Evolutionary conservation across 2,113 vertebrate species (phyloP).

Genomic region (Anoplopoma fimbria): DNA sequence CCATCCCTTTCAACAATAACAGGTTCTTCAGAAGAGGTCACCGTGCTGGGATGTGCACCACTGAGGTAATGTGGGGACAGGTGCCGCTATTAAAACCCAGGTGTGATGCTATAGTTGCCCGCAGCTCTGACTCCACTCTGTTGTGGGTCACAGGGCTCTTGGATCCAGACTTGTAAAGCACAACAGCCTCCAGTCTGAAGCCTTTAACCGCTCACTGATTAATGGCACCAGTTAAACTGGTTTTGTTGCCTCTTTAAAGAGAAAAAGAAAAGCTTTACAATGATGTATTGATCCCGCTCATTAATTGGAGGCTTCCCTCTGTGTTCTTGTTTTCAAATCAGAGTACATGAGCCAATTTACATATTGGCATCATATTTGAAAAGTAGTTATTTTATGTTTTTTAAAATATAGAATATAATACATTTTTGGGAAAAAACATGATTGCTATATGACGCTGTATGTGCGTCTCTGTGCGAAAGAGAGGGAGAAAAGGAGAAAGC

Average conservation of each 20-base stretch:
- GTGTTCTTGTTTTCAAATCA: conserved; percentile 1
- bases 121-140: conserved; percentile 9
- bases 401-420: not conserved
- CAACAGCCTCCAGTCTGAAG: conserved; percentile 9
- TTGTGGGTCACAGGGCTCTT: conserved; percentile 15
- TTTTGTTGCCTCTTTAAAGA: conserved; percentile 30
- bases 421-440: not conserved
- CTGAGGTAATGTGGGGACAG: conserved; percentile 22
- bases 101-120: conserved; percentile 42
- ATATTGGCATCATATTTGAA: conserved; percentile 3
- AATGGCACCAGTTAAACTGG: conserved; percentile 28
- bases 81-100: conserved; percentile 48
- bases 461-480: not conserved
- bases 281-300: not conserved
- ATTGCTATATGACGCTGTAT: not conserved
- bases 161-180: conserved; percentile 16
- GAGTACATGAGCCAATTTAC: conserved; percentile 5
- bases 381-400: not conserved
- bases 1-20: not conserved
- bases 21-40: not conserved
- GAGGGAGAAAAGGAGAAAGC: not conserved
- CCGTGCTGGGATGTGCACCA: conserved; percentile 6
- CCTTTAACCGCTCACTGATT: conserved; percentile 35
- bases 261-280: not conserved
- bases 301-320: not conserved